A percentile compares a stretch with the other conserved stretches of the same genome.
Conservation (phyloP, 2,888 invertebrate species). For the Clanis bilineata region DNA sequence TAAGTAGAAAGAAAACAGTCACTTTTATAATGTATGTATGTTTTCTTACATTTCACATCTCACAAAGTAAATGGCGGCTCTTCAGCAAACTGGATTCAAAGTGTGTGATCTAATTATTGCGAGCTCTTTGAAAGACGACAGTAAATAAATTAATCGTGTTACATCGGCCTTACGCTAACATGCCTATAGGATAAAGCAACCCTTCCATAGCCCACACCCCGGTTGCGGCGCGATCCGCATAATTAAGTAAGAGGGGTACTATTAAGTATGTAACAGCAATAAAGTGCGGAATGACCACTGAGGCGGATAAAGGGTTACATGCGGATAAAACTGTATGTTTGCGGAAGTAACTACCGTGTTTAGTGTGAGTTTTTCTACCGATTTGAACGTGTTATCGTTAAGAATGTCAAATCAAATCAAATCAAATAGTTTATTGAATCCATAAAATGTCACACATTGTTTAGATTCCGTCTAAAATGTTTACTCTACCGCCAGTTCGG, state of each 20-base stretch:
- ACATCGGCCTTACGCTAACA: slow-evolving; percentile 61
- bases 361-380: too few relatives aligned
- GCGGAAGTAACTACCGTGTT: slow-evolving; percentile 35
- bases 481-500: too few relatives aligned
- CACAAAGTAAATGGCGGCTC: slow-evolving; percentile 27
- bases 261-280: slow-evolving; percentile 77
- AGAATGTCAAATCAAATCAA: too few relatives aligned
- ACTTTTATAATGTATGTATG: too few relatives aligned
- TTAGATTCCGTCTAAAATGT: too few relatives aligned
- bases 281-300: slow-evolving; percentile 58
- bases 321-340: slow-evolving; percentile 53
- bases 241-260: slow-evolving; percentile 77
- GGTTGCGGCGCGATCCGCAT: slow-evolving; percentile 64
- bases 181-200: slow-evolving; percentile 48
- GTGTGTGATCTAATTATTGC: slow-evolving; percentile 48
- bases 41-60: slow-evolving; percentile 23
- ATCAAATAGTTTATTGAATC: too few relatives aligned
- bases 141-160: slow-evolving; percentile 70
- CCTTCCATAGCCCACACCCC: slow-evolving; percentile 49
- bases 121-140: slow-evolving; percentile 50
- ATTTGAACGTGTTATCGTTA: too few relatives aligned
- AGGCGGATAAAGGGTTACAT: slow-evolving; percentile 55
- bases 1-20: too few relatives aligned
- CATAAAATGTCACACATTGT: too few relatives aligned
- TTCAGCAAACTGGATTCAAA: slow-evolving; percentile 33